Evolutionary conservation across 2,888 invertebrate species (phyloP).

Genomic region (Cerastoderma edule): DNA sequence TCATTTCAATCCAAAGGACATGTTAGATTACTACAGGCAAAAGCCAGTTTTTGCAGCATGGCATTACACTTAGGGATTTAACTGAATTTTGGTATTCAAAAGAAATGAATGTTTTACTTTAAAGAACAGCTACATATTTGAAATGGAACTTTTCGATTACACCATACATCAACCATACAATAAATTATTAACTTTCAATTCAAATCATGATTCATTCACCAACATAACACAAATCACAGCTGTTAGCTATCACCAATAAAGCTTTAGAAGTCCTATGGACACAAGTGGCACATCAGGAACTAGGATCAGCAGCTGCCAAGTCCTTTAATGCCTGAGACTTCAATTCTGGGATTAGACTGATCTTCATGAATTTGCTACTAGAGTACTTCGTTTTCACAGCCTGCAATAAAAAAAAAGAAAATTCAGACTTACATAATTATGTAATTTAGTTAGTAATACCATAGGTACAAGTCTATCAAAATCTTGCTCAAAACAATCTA

Average conservation of each 20-base stretch:
- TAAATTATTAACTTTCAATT: neutral
- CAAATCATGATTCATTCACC: neutral
- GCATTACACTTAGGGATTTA: neutral
- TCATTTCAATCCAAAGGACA: no score
- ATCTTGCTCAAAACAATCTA: no score
- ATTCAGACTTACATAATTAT: no score
- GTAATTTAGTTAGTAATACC: no score
- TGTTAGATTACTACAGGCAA: no score
- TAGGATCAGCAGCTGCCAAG: conserved; percentile 52
- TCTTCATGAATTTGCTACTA: conserved; percentile 84
- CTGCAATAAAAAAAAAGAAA: conserved; percentile 72
- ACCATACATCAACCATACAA: neutral
- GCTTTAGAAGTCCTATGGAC: conserved; percentile 8
- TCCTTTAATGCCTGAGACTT: conserved; percentile 72
- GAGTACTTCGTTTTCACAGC: conserved; percentile 84
- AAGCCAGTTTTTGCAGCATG: no score
- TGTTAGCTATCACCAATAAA: conserved; percentile 23
- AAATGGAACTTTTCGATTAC: neutral
- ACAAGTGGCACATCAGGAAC: conserved; percentile 12
- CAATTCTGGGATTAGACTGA: conserved; percentile 82
- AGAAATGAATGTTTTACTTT: neutral
- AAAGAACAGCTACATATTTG: neutral
- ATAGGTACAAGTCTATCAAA: no score
- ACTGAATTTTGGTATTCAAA: neutral
- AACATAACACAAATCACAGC: conserved; percentile 6